A percentile compares a stretch with the other conserved stretches of the same genome.
Conservation (phyloP, 2,113 vertebrate genomes). For the Rostratula benghalensis region DNA sequence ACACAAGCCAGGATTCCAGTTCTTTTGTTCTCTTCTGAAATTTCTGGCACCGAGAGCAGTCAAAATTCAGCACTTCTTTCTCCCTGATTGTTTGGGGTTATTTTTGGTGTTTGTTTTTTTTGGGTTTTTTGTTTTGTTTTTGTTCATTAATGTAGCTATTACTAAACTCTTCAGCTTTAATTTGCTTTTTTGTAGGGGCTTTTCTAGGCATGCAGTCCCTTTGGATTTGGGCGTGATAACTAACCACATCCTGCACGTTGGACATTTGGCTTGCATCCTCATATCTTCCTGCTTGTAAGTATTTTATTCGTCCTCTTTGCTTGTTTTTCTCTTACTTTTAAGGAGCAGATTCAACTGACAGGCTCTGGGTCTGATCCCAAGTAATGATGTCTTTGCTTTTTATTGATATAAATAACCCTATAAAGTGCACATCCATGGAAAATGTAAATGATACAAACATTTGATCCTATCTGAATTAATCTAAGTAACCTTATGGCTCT, state of each 20-base stretch:
- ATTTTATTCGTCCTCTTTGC: not conserved
- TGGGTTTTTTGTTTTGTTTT: too few species aligned
- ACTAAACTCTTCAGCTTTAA: not conserved
- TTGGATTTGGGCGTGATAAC: not conserved
- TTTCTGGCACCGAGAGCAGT: not conserved
- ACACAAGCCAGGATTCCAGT: not conserved
- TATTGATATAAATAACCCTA: not conserved
- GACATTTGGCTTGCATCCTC: not conserved
- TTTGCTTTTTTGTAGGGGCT: conserved; percentile 15
- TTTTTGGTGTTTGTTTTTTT: too few species aligned
- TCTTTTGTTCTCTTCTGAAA: not conserved
- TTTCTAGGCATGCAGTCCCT: not conserved
- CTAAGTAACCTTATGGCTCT: not conserved
- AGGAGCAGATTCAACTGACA: not conserved
- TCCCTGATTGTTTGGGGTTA: not conserved
- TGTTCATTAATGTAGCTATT: not conserved
- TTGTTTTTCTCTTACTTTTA: not conserved
- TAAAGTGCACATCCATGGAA: not conserved
- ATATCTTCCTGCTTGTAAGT: conserved; percentile 13
- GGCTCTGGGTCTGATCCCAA: not conserved
- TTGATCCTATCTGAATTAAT: not conserved
- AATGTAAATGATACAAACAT: not conserved
- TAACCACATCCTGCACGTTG: not conserved
- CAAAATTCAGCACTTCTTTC: not conserved
- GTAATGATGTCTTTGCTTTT: not conserved